Percentiles rank a stretch among this genome's conserved stretches.
These are phyloP conservation scores for Drosophila chauvacae DNA, from an alignment of 1,140 invertebrate species.

Conservation along the genomic window DNA sequence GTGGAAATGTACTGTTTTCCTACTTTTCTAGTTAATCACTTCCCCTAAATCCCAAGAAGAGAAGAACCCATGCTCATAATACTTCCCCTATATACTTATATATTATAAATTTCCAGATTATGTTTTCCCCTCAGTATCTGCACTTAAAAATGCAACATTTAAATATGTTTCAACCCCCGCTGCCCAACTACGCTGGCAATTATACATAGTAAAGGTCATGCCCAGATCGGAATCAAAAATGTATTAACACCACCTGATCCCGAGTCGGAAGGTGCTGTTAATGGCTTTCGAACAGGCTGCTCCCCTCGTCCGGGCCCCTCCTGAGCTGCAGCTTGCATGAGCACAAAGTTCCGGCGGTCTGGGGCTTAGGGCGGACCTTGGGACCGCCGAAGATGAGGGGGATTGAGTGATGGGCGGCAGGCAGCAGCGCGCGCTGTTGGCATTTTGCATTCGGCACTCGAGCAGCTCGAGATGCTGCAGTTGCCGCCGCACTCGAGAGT, in stretches of 20 bases:
- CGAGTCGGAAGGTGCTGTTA: slow-evolving; percentile 1
- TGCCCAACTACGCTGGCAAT: background rate
- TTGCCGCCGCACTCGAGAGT: slow-evolving; percentile 55
- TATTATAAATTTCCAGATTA: too few relatives aligned
- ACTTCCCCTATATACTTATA: background rate
- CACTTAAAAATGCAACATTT: background rate
- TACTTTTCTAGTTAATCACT: background rate
- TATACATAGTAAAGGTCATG: background rate
- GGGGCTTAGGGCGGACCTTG: background rate
- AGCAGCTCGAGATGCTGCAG: slow-evolving; percentile 55
- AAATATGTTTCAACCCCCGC: background rate
- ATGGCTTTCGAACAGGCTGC: background rate
- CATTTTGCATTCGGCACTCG: slow-evolving; percentile 68
- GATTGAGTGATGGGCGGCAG: slow-evolving; percentile 14
- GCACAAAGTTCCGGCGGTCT: background rate
- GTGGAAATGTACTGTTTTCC: background rate
- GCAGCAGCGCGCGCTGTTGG: slow-evolving; percentile 21
- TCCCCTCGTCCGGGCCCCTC: background rate
- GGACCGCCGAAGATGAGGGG: background rate
- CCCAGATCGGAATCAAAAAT: slow-evolving; percentile 7
- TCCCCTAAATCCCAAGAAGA: too few relatives aligned
- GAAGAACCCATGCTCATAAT: background rate
- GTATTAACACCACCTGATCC: slow-evolving; percentile 8
- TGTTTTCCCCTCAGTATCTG: background rate
- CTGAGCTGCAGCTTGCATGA: background rate